Conservation (phyloP, 2,113 vertebrate genomes). For the Sinocyclocheilus grahami region DNA sequence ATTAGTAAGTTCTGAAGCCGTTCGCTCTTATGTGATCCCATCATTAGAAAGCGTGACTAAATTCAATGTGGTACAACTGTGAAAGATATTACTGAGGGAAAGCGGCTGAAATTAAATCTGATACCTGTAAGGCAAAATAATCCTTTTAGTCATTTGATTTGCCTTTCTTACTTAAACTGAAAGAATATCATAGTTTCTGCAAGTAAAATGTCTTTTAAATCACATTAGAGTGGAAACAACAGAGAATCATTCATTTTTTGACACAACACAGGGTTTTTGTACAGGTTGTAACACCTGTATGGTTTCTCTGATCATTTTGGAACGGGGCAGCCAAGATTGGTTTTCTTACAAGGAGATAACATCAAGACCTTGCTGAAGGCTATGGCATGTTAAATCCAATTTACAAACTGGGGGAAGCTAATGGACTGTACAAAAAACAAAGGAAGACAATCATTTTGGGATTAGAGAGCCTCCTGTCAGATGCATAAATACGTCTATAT, state of each 20-base stretch:
- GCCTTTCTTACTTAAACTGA: conserved; percentile 6
- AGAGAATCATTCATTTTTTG: not conserved
- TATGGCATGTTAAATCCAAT: conserved; percentile 13
- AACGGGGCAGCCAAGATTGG: conserved; percentile 5
- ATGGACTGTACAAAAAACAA: conserved; percentile 23
- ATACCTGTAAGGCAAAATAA: conserved; percentile 25
- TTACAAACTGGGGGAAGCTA: not conserved
- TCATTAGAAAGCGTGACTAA: conserved; percentile 19
- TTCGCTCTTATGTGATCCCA: not conserved
- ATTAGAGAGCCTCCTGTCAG: conserved; percentile 2
- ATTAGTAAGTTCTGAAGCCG: conserved; percentile 11
- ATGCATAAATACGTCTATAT: conserved; percentile 1
- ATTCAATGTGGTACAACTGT: conserved; percentile 5
- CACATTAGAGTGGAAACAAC: conserved; percentile 2
- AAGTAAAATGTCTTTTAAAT: not conserved
- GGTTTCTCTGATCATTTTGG: conserved; percentile 12
- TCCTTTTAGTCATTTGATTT: conserved; percentile 19
- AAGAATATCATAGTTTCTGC: not conserved
- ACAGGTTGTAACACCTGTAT: not conserved
- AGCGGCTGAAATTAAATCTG: conserved; percentile 8
- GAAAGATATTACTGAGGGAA: conserved; percentile 25
- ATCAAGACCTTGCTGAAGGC: conserved; percentile 23
- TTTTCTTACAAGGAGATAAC: conserved; percentile 38
- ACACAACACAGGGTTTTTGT: not conserved
- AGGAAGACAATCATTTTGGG: conserved; percentile 24